Evolutionary conservation across 1,140 invertebrate genomes (phyloP), one percentile per base, ranked within the genome.

Genomic region (Schlechtendalia chinensis): DNA sequence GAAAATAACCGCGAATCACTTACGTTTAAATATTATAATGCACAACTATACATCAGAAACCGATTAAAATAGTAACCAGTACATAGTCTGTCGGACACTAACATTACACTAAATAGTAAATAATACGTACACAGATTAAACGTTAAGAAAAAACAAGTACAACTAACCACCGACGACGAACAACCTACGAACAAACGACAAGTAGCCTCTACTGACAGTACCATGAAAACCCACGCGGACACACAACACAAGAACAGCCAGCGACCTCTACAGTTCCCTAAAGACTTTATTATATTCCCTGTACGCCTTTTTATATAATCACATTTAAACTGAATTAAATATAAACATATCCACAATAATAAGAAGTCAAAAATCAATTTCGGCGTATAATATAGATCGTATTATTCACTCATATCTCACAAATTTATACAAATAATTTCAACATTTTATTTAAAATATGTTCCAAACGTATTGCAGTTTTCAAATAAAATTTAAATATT

Each of bases 211-310:
- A 29, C n/a, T 50, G 10, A 72, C 0, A 6, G n/a, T n/a, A 56
- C 19, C 19, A 22, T 2, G 17, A 45, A 72, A 53, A 27, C 75
- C 75, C 75, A 79, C 75, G 75, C 75, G 75, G 75, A 19, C 39
- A 61, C 32, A 11, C 29, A 0, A 32, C 5, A n/a, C 17, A 17
- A 39, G 22, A 45, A 59, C 56, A 63, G 29, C 75, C 75, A 79
- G 39, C 75, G 75, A 79, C 75, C 61, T 79, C 75, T 79, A 61
- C 17, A 61, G 5, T 67, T 45, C 32, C 11, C 19, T 39, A 39
- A 22, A 69, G 16, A 45, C 22, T 47, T 19, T 63, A 69, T 47
- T 45, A 22, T 69, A 47, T 47, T 69, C 17, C 17, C n/a, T 47
- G 47, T 6, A 69, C 1, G 16, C 14, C 5, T 45, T n/a, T n/a